Evolutionary conservation across 2,113 vertebrate genomes (phyloP).

Genomic region (Penelope pileata): DNA sequence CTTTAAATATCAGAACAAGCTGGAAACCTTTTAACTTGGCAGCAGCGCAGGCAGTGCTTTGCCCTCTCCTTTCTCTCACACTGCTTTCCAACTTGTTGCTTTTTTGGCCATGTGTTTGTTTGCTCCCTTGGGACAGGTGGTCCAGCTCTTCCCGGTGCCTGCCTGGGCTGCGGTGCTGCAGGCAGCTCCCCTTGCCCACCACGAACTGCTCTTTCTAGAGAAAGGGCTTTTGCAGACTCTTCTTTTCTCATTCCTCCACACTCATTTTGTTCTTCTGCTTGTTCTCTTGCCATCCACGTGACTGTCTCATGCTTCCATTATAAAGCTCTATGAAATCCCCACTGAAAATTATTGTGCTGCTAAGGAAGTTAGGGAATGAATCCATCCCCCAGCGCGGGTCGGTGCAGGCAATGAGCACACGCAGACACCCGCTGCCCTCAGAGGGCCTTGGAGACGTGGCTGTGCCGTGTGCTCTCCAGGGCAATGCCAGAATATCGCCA

Average conservation of each 20-base stretch:
- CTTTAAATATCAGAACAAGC: slow-evolving; percentile 35
- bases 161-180: neutral
- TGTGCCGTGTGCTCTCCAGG: neutral
- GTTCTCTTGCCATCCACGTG: neutral
- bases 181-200: neutral
- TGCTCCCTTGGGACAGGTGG: slow-evolving; percentile 16
- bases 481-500: neutral
- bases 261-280: neutral
- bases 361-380: neutral
- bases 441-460: neutral
- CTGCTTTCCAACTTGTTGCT: neutral
- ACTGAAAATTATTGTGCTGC: neutral
- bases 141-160: neutral
- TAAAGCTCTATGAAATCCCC: neutral
- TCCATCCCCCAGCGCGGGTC: neutral
- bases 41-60: neutral
- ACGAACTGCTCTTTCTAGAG: neutral
- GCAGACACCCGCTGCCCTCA: neutral
- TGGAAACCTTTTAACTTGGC: slow-evolving; percentile 54
- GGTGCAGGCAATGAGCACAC: neutral
- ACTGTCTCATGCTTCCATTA: neutral
- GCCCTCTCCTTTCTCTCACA: neutral
- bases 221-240: neutral
- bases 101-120: neutral
- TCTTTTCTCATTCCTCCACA: neutral